Base-by-base conservation (phyloP, 2,113 vertebrate species). In the Marmota monax region DNA sequence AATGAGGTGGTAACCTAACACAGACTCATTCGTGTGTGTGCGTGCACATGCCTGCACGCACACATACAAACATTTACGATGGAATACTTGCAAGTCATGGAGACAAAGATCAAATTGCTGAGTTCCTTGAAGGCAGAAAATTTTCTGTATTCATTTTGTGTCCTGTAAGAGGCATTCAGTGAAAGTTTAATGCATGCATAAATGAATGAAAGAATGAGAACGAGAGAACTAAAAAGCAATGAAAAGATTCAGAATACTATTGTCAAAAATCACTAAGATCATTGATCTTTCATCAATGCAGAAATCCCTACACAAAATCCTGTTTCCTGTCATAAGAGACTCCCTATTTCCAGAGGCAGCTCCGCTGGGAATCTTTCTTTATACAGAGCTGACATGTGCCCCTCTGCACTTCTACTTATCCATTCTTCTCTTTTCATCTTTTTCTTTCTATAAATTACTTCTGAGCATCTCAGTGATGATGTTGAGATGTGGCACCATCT, bases 211-310 rank as follows among this genome's bases (percentile, higher is more conserved):
- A 70, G 72, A 25, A 63, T 74, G 67, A 61, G 51, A 77, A 77
- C 51, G 69, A 51, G 5, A 53, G 63, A 84, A 17, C 83, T 69
- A 29, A 39, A 91, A 14, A 79, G 37, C 45, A 79, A 69, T 79
- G 27, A n/a, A 65, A 84, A 67, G 45, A 90, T 53, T 76, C 90
- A 4, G 23, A 72, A 77, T 83, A 5, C 56, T 76, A n/a, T 69
- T 51, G 61, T 86, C 42, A 82, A 80, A 77, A 76, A 90, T 22
- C 22, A 61, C 18, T 86, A 61, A 85, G 27, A 69, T 67, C 80
- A n/a, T 5, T 16, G 12, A 61, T 42, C 34, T 70, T 61, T n/a
- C 56, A 27, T 61, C 73, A 51, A 4, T 16, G 32, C 65, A 79
- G 93, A 93, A 95, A 76, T 76, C 34, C 82, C 22, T 45, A 16